A percentile compares a stretch with the other conserved stretches of the same genome.
These are phyloP conservation scores for Melanostigma gelatinosum DNA, from an alignment of 2,113 vertebrate genomes.

Conservation along the genomic window DNA sequence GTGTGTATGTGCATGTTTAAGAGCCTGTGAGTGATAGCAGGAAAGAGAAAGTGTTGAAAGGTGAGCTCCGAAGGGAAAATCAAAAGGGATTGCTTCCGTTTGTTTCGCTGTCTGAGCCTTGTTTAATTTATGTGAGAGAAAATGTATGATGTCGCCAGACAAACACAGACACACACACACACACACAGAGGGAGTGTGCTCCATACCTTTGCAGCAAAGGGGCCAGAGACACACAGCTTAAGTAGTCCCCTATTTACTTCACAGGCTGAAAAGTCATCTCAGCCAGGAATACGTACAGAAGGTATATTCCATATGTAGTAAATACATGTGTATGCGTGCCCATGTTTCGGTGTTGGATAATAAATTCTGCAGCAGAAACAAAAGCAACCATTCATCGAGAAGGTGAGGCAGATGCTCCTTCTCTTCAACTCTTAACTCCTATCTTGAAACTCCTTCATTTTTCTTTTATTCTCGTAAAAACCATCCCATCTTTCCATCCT, in stretches of 20 bases:
- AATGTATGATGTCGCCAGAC: slow-evolving; percentile 54
- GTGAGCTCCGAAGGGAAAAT: slow-evolving; percentile 60
- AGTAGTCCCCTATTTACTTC: slow-evolving; percentile 24
- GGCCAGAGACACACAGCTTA: slow-evolving; percentile 14
- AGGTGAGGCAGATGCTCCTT: neutral
- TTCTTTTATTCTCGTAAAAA: neutral
- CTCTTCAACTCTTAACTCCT: neutral
- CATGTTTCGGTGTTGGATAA: neutral
- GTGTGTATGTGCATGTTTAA: neutral
- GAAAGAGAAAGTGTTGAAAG: slow-evolving; percentile 55
- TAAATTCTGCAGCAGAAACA: slow-evolving; percentile 29
- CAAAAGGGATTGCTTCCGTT: slow-evolving; percentile 55
- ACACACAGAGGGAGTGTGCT: slow-evolving; percentile 48
- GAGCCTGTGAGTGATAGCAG: neutral
- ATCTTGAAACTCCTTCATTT: neutral
- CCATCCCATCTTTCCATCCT: neutral
- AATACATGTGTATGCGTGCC: slow-evolving; percentile 1
- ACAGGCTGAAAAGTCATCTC: slow-evolving; percentile 50
- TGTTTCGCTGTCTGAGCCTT: slow-evolving; percentile 40
- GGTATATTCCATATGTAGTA: neutral
- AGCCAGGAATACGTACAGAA: slow-evolving; percentile 9
- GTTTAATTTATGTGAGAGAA: slow-evolving; percentile 63
- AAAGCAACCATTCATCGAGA: slow-evolving; percentile 20
- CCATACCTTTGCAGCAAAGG: slow-evolving; percentile 4
- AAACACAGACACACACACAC: slow-evolving; percentile 42